Evolutionary conservation across 2,888 invertebrate genomes (phyloP).

Genomic region (Apodemia mormo): DNA sequence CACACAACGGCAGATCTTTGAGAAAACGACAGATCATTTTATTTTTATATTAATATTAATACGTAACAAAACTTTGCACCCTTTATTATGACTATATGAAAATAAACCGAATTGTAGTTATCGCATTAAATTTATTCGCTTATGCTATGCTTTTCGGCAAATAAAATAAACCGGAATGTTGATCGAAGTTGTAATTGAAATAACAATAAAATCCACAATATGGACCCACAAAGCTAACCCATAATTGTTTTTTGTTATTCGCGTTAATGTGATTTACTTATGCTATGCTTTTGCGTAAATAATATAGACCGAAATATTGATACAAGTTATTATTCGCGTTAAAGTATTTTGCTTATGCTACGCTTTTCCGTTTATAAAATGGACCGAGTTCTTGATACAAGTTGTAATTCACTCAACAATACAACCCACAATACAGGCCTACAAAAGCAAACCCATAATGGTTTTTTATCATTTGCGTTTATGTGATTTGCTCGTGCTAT

Average conservation of each 20-base stretch:
- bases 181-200: too few relatives aligned
- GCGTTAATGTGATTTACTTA: constrained; percentile 26
- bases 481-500: constrained; percentile 24
- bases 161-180: too few relatives aligned
- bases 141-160: too few relatives aligned
- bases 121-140: too few relatives aligned
- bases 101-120: too few relatives aligned
- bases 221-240: too few relatives aligned
- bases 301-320: neutral
- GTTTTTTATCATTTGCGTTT: constrained; percentile 1
- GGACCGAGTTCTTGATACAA: constrained; percentile 3
- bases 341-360: constrained; percentile 28
- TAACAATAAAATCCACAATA: too few relatives aligned
- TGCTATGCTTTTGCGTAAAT: neutral
- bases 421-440: constrained; percentile 32
- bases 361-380: neutral
- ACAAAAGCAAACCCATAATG: constrained; percentile 34
- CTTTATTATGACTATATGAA: too few relatives aligned
- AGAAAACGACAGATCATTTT: too few relatives aligned
- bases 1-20: too few relatives aligned
- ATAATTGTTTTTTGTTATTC: neutral
- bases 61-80: too few relatives aligned
- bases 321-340: neutral
- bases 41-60: too few relatives aligned
- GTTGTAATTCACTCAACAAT: constrained; percentile 26